Percentiles rank a stretch among this genome's conserved stretches.
phyloP scores from a whole-genome alignment of 2,888 invertebrate genomes.

The Anarsia innoxiella region DNA sequence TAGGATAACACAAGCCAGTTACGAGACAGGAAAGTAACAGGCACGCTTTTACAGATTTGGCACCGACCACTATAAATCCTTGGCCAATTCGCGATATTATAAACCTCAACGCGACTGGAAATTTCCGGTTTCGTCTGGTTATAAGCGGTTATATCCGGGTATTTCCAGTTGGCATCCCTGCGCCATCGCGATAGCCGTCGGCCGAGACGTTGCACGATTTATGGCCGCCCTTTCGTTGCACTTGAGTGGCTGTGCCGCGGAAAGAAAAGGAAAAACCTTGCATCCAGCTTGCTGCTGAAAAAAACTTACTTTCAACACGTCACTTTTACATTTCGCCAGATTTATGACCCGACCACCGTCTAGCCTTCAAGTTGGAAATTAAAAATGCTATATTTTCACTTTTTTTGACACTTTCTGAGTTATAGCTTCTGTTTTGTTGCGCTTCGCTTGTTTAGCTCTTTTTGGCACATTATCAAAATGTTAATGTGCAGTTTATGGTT shows the following conservation, averaged over 20 bases:
- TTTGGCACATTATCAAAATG: no score
- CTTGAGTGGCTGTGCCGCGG: conserved; percentile 8
- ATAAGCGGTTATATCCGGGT: conserved; percentile 8
- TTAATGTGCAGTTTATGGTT: no score
- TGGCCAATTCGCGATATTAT: conserved; percentile 10
- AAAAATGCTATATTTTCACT: conserved; percentile 3
- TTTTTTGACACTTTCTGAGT: not conserved
- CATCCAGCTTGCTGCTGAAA: conserved; percentile 2
- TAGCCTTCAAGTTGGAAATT: conserved; percentile 4
- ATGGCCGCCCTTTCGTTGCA: conserved; percentile 14
- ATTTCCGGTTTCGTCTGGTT: conserved; percentile 7
- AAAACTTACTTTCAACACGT: conserved; percentile 8
- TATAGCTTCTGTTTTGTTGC: not conserved
- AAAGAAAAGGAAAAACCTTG: conserved; percentile 1
- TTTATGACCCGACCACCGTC: conserved; percentile 3
- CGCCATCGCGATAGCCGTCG: conserved; percentile 13
- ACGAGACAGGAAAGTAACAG: no score
- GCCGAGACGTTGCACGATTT: conserved; percentile 13
- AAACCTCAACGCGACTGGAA: conserved; percentile 8
- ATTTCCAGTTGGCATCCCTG: conserved; percentile 14
- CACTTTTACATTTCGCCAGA: conserved; percentile 2
- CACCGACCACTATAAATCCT: conserved; percentile 8
- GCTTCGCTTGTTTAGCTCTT: no score
- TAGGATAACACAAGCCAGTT: conserved; percentile 1
- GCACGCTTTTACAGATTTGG: conserved; percentile 10